Percentiles rank a stretch among this genome's conserved stretches.
Evolutionary conservation across 64 coral and sea anemone genomes (phyloP).

Genomic region (Acropora tenuis): DNA sequence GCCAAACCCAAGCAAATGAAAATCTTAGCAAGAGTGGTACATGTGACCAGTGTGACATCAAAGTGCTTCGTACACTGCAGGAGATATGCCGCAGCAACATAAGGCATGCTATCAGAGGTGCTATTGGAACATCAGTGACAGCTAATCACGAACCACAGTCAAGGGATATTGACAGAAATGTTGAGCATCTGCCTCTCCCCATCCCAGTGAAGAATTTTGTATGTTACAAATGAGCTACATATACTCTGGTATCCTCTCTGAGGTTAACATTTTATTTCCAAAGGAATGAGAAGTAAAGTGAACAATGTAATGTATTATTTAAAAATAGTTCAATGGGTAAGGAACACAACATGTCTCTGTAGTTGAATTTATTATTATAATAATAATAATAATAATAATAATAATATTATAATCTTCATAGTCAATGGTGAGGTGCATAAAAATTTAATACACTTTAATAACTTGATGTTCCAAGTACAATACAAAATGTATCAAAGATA

Average conservation of each 20-base stretch:
- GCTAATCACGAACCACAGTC: conserved; percentile 10
- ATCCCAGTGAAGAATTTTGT: conserved; percentile 63
- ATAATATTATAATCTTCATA: no score
- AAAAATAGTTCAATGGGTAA: no score
- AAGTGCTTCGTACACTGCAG: conserved; percentile 46
- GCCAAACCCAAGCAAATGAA: conserved; percentile 45
- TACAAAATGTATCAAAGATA: neutral
- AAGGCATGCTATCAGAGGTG: conserved; percentile 23
- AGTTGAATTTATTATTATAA: no score
- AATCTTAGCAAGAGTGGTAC: conserved; percentile 22
- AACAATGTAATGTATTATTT: neutral
- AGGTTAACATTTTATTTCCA: no score
- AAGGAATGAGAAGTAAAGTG: neutral
- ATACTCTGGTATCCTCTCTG: neutral
- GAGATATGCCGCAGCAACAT: conserved; percentile 66
- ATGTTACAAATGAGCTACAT: conserved; percentile 51
- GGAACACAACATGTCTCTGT: no score
- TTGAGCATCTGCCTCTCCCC: conserved; percentile 65
- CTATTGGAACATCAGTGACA: neutral
- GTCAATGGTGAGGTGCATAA: neutral
- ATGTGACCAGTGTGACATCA: conserved; percentile 56
- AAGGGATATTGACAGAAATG: conserved; percentile 63
- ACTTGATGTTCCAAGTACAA: neutral
- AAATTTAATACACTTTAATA: neutral
- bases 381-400: no score